A percentile compares a stretch with the other conserved stretches of the same genome.
phyloP scores from a whole-genome alignment of 30 jellyfish, hydroid and myxozoan genomes.

The Catostylus mosaicus region DNA sequence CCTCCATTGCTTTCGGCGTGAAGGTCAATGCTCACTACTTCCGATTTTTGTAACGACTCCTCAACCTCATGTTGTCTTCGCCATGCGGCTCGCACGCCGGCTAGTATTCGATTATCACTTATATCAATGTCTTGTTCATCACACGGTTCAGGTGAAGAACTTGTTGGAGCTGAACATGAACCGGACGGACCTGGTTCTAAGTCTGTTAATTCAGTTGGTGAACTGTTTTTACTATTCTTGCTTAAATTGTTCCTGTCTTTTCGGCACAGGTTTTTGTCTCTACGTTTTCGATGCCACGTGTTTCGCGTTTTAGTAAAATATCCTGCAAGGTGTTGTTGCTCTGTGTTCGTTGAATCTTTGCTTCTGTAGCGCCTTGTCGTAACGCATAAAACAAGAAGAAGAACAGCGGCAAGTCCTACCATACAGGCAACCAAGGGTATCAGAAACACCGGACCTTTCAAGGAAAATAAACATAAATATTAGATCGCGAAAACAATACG shows the following conservation, averaged over 20 bases:
- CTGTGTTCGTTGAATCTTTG: slow-evolving; percentile 27
- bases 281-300: slow-evolving; percentile 52
- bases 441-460: slow-evolving; percentile 70
- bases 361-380: slow-evolving; percentile 51
- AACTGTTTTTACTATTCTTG: slow-evolving; percentile 19
- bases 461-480: no score
- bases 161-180: slow-evolving; percentile 25
- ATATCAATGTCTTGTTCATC: slow-evolving; percentile 45
- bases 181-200: slow-evolving; percentile 54
- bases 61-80: slow-evolving; percentile 43
- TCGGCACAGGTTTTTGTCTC: slow-evolving; percentile 41
- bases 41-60: slow-evolving; percentile 43
- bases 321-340: slow-evolving; percentile 43
- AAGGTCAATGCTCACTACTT: slow-evolving; percentile 24
- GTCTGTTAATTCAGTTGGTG: slow-evolving; percentile 81
- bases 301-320: slow-evolving; percentile 69
- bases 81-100: slow-evolving; percentile 58
- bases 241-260: slow-evolving; percentile 38
- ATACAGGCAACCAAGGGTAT: slow-evolving; percentile 81
- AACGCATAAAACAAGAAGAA: slow-evolving; percentile 69
- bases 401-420: slow-evolving; percentile 66
- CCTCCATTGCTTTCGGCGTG: slow-evolving; percentile 24
- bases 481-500: no score
- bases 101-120: slow-evolving; percentile 47
- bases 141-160: slow-evolving; percentile 54